These are phyloP conservation scores for Drosophila ogumai DNA, from an alignment of 1,140 invertebrate genomes.

Conservation along the genomic window DNA sequence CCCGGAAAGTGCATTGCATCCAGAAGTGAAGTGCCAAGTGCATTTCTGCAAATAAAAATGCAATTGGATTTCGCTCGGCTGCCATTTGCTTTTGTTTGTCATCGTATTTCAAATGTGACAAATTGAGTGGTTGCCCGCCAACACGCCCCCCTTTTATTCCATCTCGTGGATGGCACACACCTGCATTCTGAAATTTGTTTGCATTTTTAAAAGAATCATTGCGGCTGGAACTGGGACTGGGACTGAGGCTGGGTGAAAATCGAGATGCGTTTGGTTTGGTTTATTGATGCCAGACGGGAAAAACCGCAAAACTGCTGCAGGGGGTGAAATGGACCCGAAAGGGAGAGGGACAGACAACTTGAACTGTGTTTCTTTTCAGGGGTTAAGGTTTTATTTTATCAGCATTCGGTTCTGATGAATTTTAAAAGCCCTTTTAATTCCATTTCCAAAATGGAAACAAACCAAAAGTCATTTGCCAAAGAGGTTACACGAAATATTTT, in stretches of 20 bases:
- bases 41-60: conserved; percentile 83
- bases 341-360: conserved; percentile 28
- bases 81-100: conserved; percentile 49
- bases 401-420: background rate
- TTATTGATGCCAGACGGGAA: conserved; percentile 56
- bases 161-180: conserved; percentile 54
- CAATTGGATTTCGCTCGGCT: conserved; percentile 75
- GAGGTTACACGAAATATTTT: too few relatives aligned
- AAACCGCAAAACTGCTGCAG: conserved; percentile 67
- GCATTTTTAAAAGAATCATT: conserved; percentile 77
- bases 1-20: conserved; percentile 25
- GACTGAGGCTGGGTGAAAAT: conserved; percentile 12
- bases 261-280: conserved; percentile 45
- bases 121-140: conserved; percentile 66
- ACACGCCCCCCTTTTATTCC: conserved; percentile 6
- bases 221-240: background rate
- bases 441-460: background rate
- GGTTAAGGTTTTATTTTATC: conserved; percentile 15
- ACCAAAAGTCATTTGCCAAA: background rate
- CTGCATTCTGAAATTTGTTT: conserved; percentile 74
- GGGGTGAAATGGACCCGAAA: conserved; percentile 22
- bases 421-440: conserved; percentile 10
- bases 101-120: conserved; percentile 81
- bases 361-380: conserved; percentile 23
- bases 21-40: conserved; percentile 67